Conservation (phyloP, 2,888 invertebrate species). For the Plebejus melissa region DNA sequence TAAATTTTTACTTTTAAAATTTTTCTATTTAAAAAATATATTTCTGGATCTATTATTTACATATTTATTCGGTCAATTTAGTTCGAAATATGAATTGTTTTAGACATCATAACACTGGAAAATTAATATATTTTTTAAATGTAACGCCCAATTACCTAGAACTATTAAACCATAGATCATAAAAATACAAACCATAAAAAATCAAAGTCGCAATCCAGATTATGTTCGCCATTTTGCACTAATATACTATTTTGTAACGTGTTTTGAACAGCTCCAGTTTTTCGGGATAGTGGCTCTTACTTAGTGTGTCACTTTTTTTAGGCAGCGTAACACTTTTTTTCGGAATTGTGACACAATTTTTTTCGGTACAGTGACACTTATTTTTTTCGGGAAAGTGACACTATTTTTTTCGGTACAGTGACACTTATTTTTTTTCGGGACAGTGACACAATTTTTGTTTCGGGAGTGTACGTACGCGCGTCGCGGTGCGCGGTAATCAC, state of each 20-base stretch:
- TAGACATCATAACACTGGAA: not conserved
- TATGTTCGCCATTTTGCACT: constrained; percentile 6
- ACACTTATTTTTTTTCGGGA: no score
- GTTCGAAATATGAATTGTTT: no score
- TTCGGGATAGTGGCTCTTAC: constrained; percentile 27
- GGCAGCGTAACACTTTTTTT: not conserved
- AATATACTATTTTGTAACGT: not conserved
- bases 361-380: not conserved
- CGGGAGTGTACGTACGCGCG: constrained; percentile 11
- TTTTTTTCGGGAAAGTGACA: not conserved
- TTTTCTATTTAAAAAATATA: no score
- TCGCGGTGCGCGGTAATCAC: not conserved
- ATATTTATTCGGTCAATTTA: no score
- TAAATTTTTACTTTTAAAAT: no score
- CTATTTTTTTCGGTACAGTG: not conserved
- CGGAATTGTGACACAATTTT: not conserved
- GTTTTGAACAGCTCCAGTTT: not conserved
- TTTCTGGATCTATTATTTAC: no score
- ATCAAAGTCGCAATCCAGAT: constrained; percentile 7
- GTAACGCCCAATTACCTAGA: not conserved
- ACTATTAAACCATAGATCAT: not conserved
- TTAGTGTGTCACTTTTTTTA: not conserved
- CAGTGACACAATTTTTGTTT: not conserved
- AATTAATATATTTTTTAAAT: not conserved
- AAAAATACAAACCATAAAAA: constrained; percentile 27